phyloP scores from a whole-genome alignment of 1,140 invertebrate species.

The Saxidomus purpurata region DNA sequence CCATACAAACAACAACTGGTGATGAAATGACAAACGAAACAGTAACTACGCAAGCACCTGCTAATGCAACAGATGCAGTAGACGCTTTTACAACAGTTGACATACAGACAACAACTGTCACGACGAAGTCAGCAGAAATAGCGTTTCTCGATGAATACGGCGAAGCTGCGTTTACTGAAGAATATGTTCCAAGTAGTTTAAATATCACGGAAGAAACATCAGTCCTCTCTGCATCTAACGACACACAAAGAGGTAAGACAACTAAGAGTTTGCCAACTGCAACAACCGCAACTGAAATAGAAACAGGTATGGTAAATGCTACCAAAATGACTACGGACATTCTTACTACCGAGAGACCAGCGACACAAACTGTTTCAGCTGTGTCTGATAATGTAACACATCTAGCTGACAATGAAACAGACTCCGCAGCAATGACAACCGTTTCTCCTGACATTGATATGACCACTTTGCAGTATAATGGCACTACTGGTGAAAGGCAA shows the following conservation, averaged over 20 bases:
- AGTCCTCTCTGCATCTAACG: not conserved
- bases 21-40: not conserved
- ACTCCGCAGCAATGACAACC: no score
- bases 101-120: not conserved
- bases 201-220: slow-evolving; percentile 33
- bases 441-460: not conserved
- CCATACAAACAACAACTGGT: not conserved
- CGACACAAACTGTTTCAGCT: not conserved
- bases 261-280: not conserved
- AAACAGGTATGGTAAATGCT: not conserved
- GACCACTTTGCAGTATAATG: not conserved
- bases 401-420: not conserved
- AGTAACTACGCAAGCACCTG: not conserved
- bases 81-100: not conserved
- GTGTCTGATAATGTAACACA: not conserved
- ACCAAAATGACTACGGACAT: not conserved
- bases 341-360: not conserved
- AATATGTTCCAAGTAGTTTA: not conserved
- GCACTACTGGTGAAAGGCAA: not conserved
- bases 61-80: not conserved
- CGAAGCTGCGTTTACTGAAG: slow-evolving; percentile 15
- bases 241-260: not conserved
- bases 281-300: not conserved
- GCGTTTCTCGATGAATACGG: slow-evolving; percentile 29
- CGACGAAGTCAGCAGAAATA: slow-evolving; percentile 8